These are phyloP conservation scores for Caloenas nicobarica DNA, from an alignment of 2,113 vertebrate genomes.

Conservation along the genomic window DNA sequence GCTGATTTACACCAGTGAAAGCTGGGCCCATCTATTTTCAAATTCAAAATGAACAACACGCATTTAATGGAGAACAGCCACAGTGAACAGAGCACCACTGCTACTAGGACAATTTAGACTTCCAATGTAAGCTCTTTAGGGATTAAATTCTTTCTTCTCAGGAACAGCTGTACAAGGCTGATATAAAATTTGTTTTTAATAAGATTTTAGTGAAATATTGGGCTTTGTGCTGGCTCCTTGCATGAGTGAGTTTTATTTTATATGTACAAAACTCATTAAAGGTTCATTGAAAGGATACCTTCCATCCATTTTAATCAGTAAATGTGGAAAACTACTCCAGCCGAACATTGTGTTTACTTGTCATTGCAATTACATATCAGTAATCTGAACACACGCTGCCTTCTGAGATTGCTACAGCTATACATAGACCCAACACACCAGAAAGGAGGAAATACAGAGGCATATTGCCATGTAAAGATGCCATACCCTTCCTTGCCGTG, in stretches of 20 bases:
- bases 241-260: background rate
- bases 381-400: background rate
- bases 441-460: background rate
- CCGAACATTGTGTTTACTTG: background rate
- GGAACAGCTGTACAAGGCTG: background rate
- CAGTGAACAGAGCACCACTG: background rate
- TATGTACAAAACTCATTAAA: background rate
- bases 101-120: background rate
- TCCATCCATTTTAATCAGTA: background rate
- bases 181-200: background rate
- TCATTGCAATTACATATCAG: background rate
- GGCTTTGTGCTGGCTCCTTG: background rate
- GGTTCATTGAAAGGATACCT: background rate
- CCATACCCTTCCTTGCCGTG: background rate
- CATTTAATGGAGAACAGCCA: background rate
- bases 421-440: background rate
- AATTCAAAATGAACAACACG: background rate
- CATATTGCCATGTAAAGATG: accelerated
- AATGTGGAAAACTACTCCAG: background rate
- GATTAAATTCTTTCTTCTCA: background rate
- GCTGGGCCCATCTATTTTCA: background rate
- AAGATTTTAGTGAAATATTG: background rate
- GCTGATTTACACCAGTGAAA: background rate
- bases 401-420: background rate
- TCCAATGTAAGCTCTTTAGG: background rate